Conservation (phyloP, 1,140 invertebrate genomes). For the Bombus pyrosoma region DNA sequence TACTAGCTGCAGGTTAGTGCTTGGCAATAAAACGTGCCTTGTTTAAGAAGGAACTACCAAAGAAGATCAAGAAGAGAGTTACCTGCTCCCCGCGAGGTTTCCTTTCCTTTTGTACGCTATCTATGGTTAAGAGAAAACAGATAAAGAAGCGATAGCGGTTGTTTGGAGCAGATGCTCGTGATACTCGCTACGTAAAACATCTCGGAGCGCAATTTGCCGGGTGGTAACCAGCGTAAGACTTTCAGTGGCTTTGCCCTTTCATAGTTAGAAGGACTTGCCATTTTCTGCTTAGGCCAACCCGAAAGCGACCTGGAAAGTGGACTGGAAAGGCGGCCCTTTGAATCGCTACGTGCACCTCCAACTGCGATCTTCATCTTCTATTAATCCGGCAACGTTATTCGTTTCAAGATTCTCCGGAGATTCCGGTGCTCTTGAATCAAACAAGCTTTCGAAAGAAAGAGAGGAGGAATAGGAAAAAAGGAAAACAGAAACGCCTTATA, state of each 20-base stretch:
- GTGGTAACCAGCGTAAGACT: constrained; percentile 44
- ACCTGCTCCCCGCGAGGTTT: background rate
- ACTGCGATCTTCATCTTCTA: constrained; percentile 65
- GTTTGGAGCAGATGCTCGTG: background rate
- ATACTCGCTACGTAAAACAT: constrained; percentile 56
- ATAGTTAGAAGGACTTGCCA: constrained; percentile 60
- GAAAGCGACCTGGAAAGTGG: constrained; percentile 53
- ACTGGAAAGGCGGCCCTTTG: constrained; percentile 47
- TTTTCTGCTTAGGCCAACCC: constrained; percentile 75
- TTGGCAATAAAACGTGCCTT: background rate
- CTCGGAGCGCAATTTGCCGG: constrained; percentile 57
- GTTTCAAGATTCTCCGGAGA: background rate
- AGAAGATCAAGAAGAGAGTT: background rate
- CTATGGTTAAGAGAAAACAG: no score
- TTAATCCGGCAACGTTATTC: constrained; percentile 52
- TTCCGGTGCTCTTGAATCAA: background rate
- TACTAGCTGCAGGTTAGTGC: background rate
- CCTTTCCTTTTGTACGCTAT: background rate
- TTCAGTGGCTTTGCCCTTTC: constrained; percentile 47
- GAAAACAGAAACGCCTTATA: constrained; percentile 10
- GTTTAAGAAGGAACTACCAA: background rate
- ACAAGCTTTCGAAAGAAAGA: background rate
- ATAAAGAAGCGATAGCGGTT: background rate
- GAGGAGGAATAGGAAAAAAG: background rate
- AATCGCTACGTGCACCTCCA: constrained; percentile 22